Base-by-base conservation (phyloP, 2,888 invertebrate genomes). In the Trichogramma dendrolimi region DNA sequence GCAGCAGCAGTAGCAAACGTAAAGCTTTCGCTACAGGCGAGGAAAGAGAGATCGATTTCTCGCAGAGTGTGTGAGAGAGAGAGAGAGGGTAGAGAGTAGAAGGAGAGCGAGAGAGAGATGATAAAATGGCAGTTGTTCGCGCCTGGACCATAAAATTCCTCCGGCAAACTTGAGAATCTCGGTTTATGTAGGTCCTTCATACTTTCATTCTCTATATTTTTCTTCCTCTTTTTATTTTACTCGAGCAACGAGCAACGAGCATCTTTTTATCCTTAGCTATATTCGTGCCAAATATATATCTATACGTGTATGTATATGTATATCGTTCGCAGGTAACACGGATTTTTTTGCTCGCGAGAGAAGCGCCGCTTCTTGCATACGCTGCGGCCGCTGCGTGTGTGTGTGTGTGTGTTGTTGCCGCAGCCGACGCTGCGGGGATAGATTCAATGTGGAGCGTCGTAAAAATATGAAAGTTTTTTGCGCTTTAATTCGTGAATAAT, bases 71-170 rank as follows among this genome's bases (percentile, higher is more conserved):
- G n/a, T n/a, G n/a, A n/a, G n/a, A n/a, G n/a, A n/a, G 27, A 27
- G 27, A 14, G 14, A 14, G 14, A 27, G 27, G 27, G 27, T 27
- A 27, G 27, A 27, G 27, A 27, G 27, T 27, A 2, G 27, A 27
- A 27, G 27, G 2, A 27, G 27, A 27, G 27, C 27, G 27, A 27
- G 27, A 27, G 27, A 27, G 27, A 27, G 27, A 27, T 27, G 49
- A 57, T 60, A 60, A 65, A 62, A 60, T 52, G 55, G 58, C 60
- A 58, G 60, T 27, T 27, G 27, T 62, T 62, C 48, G 60, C 62
- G 62, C 58, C 59, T 60, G 52, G 60, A 14, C 56, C 55, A 46
- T 65, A 65, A 65, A 65, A 60, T 60, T 58, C 60, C 55, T 11
- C 27, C 27, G 27, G 27, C 27, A 27, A 27, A 10, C 39, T 56